Evolutionary conservation across 2,113 vertebrate genomes (phyloP), one percentile per base, ranked within the genome.

Genomic region (Notarius lentiginosus): DNA sequence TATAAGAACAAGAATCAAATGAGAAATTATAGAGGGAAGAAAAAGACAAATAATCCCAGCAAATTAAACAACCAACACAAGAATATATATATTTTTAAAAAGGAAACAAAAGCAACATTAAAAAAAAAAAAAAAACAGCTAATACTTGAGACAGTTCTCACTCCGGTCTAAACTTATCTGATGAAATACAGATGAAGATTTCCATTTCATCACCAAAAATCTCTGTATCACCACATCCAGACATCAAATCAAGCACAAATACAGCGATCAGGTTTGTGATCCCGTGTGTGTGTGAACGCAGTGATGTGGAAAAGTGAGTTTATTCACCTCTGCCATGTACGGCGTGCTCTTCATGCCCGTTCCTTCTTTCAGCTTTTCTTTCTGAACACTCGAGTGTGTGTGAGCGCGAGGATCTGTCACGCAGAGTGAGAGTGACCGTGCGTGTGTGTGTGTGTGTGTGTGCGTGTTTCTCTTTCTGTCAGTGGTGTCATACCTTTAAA

Each of bases 321-420:
- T 6, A 12, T 91, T 95, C 91, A 95, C 94, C 94, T 95, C 93
- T 93, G 94, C 94, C 95, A 96, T 95, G 94, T 92, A 95, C 92
- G 90, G 80, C 79, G 70, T 17, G 77, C 87, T 89, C 86, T 76
- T 81, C 83, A 60, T 84, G 30, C 86, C 87, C 79, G 84, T 70
- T 91, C 41, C 80, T 66, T 80, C 87, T 82, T 66, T 90, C 65
- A 80, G 91, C 82, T 81, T 61, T 56, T 84, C 65, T 83, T 24
- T 87, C n/a, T 56, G 81, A 49, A 76, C 70, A 20, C 80, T 79
- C 49, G 34, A 79, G 24, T 73, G 63, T 83, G 82, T 73, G 76
- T 27, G 51, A 55, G n/a, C 6, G 58, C 24, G 86, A 72, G 53
- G 53, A 81, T 79, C 68, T 30, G 56, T 86, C 63, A n/a, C 30